Conservation (phyloP, 2,888 invertebrate genomes). For the Tuberolachnus salignus region DNA sequence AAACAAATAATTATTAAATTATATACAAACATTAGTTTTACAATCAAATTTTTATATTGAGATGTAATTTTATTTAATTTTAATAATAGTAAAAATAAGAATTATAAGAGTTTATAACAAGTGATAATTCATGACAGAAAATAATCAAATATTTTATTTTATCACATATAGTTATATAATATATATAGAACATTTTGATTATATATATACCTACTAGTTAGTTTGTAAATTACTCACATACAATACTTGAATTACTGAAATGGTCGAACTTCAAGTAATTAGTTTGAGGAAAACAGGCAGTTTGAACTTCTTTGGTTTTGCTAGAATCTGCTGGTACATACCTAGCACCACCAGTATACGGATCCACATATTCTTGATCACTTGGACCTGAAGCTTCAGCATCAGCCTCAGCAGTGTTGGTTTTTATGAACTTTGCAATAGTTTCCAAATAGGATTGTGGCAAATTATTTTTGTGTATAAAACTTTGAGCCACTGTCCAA, state of each 20-base stretch:
- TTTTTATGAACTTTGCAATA: slow-evolving; percentile 90
- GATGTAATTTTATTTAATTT: no score
- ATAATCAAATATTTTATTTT: neutral
- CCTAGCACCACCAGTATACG: slow-evolving; percentile 72
- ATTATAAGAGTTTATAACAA: no score
- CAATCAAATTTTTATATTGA: no score
- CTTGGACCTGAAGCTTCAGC: slow-evolving; percentile 57
- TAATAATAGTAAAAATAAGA: no score
- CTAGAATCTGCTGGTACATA: slow-evolving; percentile 69
- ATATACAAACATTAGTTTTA: slow-evolving; percentile 9
- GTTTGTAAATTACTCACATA: slow-evolving; percentile 67
- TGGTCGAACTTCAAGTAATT: slow-evolving; percentile 76
- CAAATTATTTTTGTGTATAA: slow-evolving; percentile 83
- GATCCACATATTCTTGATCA: slow-evolving; percentile 64
- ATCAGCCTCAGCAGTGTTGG: slow-evolving; percentile 70
- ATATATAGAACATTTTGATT: neutral
- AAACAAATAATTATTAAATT: slow-evolving; percentile 51
- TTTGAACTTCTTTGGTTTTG: no score
- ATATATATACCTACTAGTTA: neutral
- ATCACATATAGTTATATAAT: neutral
- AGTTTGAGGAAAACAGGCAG: slow-evolving; percentile 64
- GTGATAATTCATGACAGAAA: no score
- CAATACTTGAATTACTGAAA: slow-evolving; percentile 76
- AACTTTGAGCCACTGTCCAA: slow-evolving; percentile 87
- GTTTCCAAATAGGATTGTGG: slow-evolving; percentile 84